Percentiles rank a stretch among this genome's conserved stretches.
Evolutionary conservation across 2,888 invertebrate species (phyloP).

Genomic region (Odontothrips loti): DNA sequence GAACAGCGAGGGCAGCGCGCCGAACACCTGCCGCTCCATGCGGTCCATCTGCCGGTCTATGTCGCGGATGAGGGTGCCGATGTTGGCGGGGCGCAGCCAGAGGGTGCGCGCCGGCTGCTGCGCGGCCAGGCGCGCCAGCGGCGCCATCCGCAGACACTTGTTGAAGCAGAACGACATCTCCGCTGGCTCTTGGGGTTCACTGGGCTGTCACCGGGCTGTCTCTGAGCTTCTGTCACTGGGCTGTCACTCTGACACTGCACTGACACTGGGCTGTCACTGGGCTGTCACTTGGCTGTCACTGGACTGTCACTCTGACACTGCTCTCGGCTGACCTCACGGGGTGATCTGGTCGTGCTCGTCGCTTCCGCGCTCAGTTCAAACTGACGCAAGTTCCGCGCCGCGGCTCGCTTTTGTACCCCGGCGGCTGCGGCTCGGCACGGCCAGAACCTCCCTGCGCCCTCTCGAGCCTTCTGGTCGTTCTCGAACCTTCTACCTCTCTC

Average conservation of each 20-base stretch:
- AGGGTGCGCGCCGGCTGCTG: neutral
- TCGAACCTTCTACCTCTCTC: neutral
- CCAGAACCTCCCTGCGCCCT: neutral
- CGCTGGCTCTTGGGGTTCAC: neutral
- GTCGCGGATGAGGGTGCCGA: slow-evolving; percentile 37
- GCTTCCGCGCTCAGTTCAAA: neutral
- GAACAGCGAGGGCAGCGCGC: slow-evolving; percentile 32
- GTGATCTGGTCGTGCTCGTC: neutral
- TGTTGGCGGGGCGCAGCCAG: slow-evolving; percentile 27
- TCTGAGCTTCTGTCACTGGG: neutral
- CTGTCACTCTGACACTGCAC: neutral
- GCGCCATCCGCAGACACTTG: neutral
- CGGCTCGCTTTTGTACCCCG: neutral
- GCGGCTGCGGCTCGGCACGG: neutral
- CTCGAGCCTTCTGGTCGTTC: neutral
- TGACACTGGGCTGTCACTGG: no score
- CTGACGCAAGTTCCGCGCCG: neutral
- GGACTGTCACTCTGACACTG: neutral
- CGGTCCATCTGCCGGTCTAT: slow-evolving; percentile 37
- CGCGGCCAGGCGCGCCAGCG: neutral
- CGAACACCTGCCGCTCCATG: slow-evolving; percentile 36
- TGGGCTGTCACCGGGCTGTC: neutral
- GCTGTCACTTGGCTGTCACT: no score
- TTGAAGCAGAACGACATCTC: neutral
- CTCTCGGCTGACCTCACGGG: no score